These are phyloP conservation scores for Scrobipalpa costella DNA, from an alignment of 2,888 invertebrate species.

Conservation along the genomic window DNA sequence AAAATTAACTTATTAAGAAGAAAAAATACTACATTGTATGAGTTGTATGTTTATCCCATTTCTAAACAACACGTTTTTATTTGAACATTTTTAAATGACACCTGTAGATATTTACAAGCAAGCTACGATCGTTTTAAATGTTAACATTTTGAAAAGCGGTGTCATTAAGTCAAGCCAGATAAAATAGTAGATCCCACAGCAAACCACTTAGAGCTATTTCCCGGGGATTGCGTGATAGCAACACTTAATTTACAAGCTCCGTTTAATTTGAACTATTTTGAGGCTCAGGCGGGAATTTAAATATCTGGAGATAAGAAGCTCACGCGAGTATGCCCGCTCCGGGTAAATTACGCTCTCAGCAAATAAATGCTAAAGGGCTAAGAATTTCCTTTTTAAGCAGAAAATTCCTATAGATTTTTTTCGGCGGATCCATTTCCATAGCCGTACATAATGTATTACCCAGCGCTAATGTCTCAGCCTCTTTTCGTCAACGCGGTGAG, in stretches of 20 bases:
- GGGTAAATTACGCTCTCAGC: conserved; percentile 66
- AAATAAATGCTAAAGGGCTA: conserved; percentile 56
- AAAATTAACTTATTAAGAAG: no score
- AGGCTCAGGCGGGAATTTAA: conserved; percentile 69
- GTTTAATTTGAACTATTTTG: conserved; percentile 75
- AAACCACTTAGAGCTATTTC: conserved; percentile 77
- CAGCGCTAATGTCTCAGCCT: conserved; percentile 25
- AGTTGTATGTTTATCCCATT: no score
- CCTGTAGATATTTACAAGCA: no score
- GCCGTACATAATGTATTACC: conserved; percentile 26
- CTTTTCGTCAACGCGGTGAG: conserved; percentile 26
- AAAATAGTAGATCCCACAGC: conserved; percentile 64
- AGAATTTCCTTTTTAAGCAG: conserved; percentile 39
- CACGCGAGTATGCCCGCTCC: conserved; percentile 63
- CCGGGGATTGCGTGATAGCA: conserved; percentile 77
- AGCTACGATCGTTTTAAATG: no score
- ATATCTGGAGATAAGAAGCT: conserved; percentile 76
- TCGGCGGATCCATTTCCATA: conserved; percentile 22
- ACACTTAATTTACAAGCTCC: conserved; percentile 79
- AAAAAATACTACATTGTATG: no score
- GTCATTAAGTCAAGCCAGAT: conserved; percentile 57
- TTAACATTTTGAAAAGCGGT: no score
- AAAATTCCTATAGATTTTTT: conserved; percentile 27
- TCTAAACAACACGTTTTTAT: no score
- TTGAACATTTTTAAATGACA: no score